A percentile compares a stretch with the other conserved stretches of the same genome.
Evolutionary conservation across 2,888 invertebrate species (phyloP).

Genomic region (Coremacera marginata): DNA sequence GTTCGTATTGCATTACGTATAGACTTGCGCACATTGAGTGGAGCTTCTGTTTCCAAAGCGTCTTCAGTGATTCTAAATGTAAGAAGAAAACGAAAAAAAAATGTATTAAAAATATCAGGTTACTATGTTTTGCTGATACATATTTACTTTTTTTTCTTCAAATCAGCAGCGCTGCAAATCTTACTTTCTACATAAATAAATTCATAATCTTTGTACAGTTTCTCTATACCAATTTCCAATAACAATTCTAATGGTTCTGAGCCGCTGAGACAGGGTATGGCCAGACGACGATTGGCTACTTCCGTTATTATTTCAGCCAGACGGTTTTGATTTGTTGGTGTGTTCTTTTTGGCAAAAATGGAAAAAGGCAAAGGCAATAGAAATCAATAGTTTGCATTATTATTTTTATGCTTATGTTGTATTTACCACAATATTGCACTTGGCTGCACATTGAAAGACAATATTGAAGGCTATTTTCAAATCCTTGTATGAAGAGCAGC

Average conservation of each 20-base stretch:
- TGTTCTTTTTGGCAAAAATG: slow-evolving; percentile 56
- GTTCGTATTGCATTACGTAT: slow-evolving; percentile 60
- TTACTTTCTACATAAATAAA: slow-evolving; percentile 67
- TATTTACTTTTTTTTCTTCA: slow-evolving; percentile 52
- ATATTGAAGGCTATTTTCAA: slow-evolving; percentile 64
- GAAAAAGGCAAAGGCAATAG: not conserved
- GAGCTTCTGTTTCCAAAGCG: slow-evolving; percentile 45
- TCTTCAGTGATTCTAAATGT: slow-evolving; percentile 33
- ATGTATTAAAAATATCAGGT: not conserved
- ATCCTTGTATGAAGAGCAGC: slow-evolving; percentile 64
- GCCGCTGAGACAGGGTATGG: slow-evolving; percentile 67
- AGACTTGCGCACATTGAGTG: slow-evolving; percentile 63
- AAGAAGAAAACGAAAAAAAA: not conserved
- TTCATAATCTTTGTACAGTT: slow-evolving; percentile 67
- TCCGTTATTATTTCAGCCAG: slow-evolving; percentile 68
- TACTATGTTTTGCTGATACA: not conserved
- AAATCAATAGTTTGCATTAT: not conserved
- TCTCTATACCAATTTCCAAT: slow-evolving; percentile 69
- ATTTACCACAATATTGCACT: slow-evolving; percentile 66
- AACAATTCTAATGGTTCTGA: slow-evolving; percentile 67
- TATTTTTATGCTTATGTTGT: slow-evolving; percentile 11
- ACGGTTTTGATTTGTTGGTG: slow-evolving; percentile 67
- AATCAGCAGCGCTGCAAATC: slow-evolving; percentile 61
- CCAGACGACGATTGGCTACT: slow-evolving; percentile 66
- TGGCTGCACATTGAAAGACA: slow-evolving; percentile 66